phyloP scores from a whole-genome alignment of 1,140 invertebrate species.

The Nautilus pompilius region DNA sequence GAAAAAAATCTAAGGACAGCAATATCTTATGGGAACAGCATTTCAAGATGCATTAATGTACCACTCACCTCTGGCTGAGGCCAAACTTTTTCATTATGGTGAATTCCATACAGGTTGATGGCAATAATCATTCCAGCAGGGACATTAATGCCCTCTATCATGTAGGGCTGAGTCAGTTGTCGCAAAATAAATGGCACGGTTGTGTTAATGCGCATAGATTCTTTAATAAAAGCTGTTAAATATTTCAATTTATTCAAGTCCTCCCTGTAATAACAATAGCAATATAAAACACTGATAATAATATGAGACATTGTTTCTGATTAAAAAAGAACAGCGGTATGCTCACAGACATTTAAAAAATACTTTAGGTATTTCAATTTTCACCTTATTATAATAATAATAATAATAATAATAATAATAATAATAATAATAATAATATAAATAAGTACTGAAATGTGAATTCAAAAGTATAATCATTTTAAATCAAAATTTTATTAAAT shows the following conservation, averaged over 20 bases:
- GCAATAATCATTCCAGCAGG: slow-evolving; percentile 26
- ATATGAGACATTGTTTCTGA: neutral
- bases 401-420: too few species aligned
- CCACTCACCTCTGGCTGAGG: slow-evolving; percentile 23
- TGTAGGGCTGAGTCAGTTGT: slow-evolving; percentile 64
- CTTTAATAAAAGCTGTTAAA: slow-evolving; percentile 47
- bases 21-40: too few species aligned
- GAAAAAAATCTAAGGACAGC: neutral
- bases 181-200: slow-evolving; percentile 69
- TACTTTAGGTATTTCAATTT: too few species aligned
- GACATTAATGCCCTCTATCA: slow-evolving; percentile 32
- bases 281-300: neutral
- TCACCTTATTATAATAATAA: too few species aligned
- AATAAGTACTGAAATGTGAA: too few species aligned
- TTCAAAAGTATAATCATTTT: too few species aligned
- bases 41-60: neutral
- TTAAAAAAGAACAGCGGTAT: too few species aligned
- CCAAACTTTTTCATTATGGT: slow-evolving; percentile 39
- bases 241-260: slow-evolving; percentile 40
- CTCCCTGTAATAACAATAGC: slow-evolving; percentile 20
- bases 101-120: slow-evolving; percentile 33
- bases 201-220: slow-evolving; percentile 50
- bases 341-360: too few species aligned
- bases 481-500: too few species aligned
- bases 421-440: too few species aligned